Evolutionary conservation across 1,140 invertebrate species (phyloP).

Genomic region (Steinernema feltiae): DNA sequence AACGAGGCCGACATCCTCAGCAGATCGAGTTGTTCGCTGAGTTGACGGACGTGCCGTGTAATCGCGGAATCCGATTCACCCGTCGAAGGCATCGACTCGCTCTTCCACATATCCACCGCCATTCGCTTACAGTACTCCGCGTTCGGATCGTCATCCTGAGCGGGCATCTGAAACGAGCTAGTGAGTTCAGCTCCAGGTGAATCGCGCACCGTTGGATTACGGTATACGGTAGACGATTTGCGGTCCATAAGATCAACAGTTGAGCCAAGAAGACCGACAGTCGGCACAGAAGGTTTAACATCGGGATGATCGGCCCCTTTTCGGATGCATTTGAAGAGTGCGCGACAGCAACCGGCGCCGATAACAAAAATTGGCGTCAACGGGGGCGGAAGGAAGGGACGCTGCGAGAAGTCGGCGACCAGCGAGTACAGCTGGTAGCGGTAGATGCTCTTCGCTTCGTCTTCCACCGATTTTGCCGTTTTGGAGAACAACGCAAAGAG

Average conservation of each 20-base stretch:
- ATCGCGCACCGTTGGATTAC: slow-evolving; percentile 39
- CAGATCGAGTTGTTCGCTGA: background rate
- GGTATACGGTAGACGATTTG: slow-evolving; percentile 39
- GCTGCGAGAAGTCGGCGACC: slow-evolving; percentile 43
- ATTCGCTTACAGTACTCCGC: background rate
- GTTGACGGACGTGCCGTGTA: background rate
- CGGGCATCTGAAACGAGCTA: background rate
- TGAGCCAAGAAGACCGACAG: background rate
- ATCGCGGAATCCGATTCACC: background rate
- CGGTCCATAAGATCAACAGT: background rate
- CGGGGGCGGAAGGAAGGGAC: slow-evolving; percentile 52
- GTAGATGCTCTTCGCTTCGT: slow-evolving; percentile 54
- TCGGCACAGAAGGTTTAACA: background rate
- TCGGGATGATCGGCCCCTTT: slow-evolving; percentile 20
- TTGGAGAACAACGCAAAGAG: slow-evolving; percentile 53
- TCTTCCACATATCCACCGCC: background rate
- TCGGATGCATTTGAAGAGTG: slow-evolving; percentile 3
- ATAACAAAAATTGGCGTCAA: slow-evolving; percentile 47
- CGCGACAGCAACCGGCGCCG: slow-evolving; percentile 27
- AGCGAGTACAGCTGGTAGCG: slow-evolving; percentile 52
- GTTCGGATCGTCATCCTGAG: background rate
- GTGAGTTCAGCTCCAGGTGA: background rate
- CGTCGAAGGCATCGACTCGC: background rate
- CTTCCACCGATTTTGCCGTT: slow-evolving; percentile 52
- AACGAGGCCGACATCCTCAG: background rate